Conservation (phyloP, 2,797 vertebrate genomes). For the Hybognathus amarus region DNA sequence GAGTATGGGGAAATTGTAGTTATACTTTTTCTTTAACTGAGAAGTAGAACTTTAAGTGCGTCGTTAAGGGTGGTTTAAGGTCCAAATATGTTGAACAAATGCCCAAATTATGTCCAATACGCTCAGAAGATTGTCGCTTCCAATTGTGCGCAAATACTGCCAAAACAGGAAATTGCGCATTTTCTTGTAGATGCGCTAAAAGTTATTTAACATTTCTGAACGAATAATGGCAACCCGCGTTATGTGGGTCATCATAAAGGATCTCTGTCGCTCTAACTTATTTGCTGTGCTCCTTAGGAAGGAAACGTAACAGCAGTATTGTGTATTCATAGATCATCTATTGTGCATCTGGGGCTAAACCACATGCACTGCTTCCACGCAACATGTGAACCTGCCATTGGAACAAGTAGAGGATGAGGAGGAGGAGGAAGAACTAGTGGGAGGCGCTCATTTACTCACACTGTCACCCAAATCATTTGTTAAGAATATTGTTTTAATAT, state of each 20-base stretch:
- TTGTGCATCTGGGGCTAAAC: background rate
- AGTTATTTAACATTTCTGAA: slow-evolving; percentile 19
- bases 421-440: background rate
- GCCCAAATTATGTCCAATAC: background rate
- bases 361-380: background rate
- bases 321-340: background rate
- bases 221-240: background rate
- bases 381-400: slow-evolving; percentile 18
- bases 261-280: background rate
- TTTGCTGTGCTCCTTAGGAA: background rate
- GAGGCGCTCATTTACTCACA: background rate
- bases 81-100: background rate
- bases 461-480: background rate
- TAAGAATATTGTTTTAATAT: background rate
- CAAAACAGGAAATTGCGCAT: background rate
- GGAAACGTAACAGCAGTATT: background rate
- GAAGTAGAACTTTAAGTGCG: background rate
- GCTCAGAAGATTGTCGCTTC: background rate
- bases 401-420: background rate
- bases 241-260: background rate
- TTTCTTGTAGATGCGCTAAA: background rate
- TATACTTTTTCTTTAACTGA: background rate
- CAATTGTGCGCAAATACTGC: background rate
- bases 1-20: no score
- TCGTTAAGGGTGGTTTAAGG: background rate